Base-by-base conservation (phyloP, 2,797 vertebrate genomes). In the Bryconaethiops microstoma region DNA sequence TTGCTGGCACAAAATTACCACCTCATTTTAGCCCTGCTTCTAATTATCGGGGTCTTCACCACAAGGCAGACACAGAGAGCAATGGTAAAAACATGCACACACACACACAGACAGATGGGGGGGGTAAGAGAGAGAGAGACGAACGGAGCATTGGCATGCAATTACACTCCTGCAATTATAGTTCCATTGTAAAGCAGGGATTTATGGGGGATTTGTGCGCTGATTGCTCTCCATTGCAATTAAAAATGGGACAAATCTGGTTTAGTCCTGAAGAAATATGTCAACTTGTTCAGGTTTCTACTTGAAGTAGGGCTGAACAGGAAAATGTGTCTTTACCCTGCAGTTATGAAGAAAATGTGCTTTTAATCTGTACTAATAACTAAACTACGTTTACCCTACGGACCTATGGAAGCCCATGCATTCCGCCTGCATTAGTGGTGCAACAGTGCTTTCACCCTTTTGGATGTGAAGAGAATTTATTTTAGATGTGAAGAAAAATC, bases 161-260 rank as follows among this genome's bases (percentile, higher is more conserved):
- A 95, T 95, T 94, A 95, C 94, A 95, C 91, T 93, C 89, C 92
- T 92, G 93, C 94, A 94, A 95, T 95, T 94, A 95, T 86, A 88
- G 87, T 89, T 93, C 91, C 91, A 93, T 94, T 94, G 94, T 94
- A 92, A 94, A 86, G 82, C 88, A 69, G 85, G 89, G 92, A 91
- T 94, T 94, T 93, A 90, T 89, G 84, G 89, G 90, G 91, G 93
- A 94, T 94, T 95, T 95, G 88, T 83, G 90, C 88, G 92, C 81
- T 93, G 93, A 94, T 94, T 94, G 91, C 91, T 90, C 91, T 90
- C 81, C 82, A 83, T 87, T 80, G 89, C 92, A 94, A 93, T 94
- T 94, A 93, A 93, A 93, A 90, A 91, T 86, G 88, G 92, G 90
- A 91, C 90, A 91, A 92, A 93, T 92, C 90, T 91, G 88, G 84